These are phyloP conservation scores for Oscheius onirici DNA, from an alignment of 2,888 invertebrate genomes.

Conservation along the genomic window DNA sequence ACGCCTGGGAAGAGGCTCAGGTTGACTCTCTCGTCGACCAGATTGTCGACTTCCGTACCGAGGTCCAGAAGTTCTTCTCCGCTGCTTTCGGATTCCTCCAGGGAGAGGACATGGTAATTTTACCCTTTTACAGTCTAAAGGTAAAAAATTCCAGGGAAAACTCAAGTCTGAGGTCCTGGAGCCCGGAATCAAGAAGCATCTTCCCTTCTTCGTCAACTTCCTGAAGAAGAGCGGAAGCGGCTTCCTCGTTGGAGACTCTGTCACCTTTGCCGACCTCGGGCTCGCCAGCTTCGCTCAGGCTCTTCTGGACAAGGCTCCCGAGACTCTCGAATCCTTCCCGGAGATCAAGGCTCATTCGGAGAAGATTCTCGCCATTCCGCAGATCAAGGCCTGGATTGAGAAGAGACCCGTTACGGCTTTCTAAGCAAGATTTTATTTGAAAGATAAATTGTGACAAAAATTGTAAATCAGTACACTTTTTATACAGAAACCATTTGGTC, in stretches of 20 bases:
- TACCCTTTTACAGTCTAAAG: no score
- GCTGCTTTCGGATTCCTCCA: slow-evolving; percentile 44
- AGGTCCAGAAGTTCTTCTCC: slow-evolving; percentile 40
- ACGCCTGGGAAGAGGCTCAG: slow-evolving; percentile 43
- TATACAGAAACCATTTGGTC: slow-evolving; percentile 12
- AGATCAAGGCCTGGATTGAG: slow-evolving; percentile 57
- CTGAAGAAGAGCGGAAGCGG: slow-evolving; percentile 50
- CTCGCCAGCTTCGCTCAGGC: slow-evolving; percentile 53
- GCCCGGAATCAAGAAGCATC: slow-evolving; percentile 57
- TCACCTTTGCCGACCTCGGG: slow-evolving; percentile 61
- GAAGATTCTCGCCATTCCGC: slow-evolving; percentile 37
- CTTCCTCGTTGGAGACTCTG: slow-evolving; percentile 50
- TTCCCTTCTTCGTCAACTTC: slow-evolving; percentile 48
- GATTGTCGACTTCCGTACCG: slow-evolving; percentile 45
- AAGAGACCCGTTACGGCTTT: slow-evolving; percentile 52
- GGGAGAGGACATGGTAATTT: no score
- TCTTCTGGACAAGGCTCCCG: not conserved
- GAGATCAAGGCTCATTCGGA: slow-evolving; percentile 14
- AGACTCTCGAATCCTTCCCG: slow-evolving; percentile 1
- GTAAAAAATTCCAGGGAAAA: slow-evolving; percentile 6
- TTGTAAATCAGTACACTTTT: not conserved
- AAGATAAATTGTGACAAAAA: not conserved
- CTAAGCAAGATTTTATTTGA: not conserved
- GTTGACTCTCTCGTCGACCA: slow-evolving; percentile 58
- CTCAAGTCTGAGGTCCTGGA: slow-evolving; percentile 46